Conservation (phyloP, 2,888 invertebrate genomes). For the Lasioglossum marginatum region DNA sequence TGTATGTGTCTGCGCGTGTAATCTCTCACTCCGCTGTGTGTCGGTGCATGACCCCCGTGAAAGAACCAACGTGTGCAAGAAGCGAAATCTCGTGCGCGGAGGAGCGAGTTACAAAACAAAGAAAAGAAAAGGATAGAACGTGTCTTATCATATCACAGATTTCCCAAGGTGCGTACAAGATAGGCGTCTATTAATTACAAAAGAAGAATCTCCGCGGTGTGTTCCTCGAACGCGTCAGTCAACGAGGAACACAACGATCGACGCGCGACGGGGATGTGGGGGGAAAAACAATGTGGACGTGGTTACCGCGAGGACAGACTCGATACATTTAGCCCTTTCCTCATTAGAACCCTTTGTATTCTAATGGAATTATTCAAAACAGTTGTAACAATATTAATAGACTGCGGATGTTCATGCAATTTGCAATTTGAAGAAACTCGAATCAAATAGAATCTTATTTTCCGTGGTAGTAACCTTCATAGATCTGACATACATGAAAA, state of each 20-base stretch:
- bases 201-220: constrained; percentile 17
- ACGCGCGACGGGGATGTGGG: background rate
- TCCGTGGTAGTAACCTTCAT: no score
- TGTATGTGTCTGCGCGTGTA: constrained; percentile 37
- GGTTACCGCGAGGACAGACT: constrained; percentile 27
- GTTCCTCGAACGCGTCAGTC: constrained; percentile 60
- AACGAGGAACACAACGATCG: constrained; percentile 62
- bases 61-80: constrained; percentile 60
- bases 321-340: background rate
- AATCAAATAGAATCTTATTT: no score
- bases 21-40: constrained; percentile 50
- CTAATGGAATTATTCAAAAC: no score
- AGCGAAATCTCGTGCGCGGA: constrained; percentile 61
- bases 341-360: no score
- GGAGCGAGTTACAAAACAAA: constrained; percentile 52
- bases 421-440: no score
- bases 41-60: constrained; percentile 46
- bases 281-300: background rate
- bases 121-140: background rate
- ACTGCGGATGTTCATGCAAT: no score
- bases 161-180: constrained; percentile 79
- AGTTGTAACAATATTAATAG: no score
- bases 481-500: no score
- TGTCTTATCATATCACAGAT: constrained; percentile 82
- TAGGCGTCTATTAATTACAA: constrained; percentile 55